A percentile compares a stretch with the other conserved stretches of the same genome.
Evolutionary conservation across 2,888 invertebrate species (phyloP).

Genomic region (Mesochorus sp.): DNA sequence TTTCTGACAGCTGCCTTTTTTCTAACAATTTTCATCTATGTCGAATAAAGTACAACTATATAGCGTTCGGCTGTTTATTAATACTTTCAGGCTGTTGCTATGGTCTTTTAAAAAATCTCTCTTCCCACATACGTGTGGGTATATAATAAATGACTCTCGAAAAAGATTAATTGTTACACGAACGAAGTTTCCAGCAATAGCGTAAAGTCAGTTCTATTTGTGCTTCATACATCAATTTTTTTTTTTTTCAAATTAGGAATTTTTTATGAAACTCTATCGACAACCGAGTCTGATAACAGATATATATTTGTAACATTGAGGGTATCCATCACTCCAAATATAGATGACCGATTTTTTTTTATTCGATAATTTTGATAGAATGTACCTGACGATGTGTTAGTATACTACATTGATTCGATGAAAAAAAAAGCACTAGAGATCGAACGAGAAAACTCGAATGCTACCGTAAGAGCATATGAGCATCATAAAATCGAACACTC

Average conservation of each 20-base stretch:
- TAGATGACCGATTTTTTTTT: too few relatives aligned
- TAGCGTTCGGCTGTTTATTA: too few relatives aligned
- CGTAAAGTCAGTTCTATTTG: constrained; percentile 9
- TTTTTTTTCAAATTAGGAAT: constrained; percentile 32
- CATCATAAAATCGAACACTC: constrained; percentile 44
- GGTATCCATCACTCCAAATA: too few relatives aligned
- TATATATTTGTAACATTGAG: background rate
- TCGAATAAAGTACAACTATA: too few relatives aligned
- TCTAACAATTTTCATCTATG: too few relatives aligned
- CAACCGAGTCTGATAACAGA: background rate
- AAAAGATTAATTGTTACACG: constrained; percentile 39
- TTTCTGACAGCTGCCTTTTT: too few relatives aligned
- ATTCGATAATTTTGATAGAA: too few relatives aligned
- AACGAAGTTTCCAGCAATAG: background rate
- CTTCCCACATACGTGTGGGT: too few relatives aligned
- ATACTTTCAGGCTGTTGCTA: too few relatives aligned
- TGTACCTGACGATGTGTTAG: too few relatives aligned
- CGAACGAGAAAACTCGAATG: constrained; percentile 28
- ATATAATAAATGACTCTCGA: constrained; percentile 11
- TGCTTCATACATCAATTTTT: constrained; percentile 46
- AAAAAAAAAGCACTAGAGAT: constrained; percentile 25
- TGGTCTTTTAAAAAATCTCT: too few relatives aligned
- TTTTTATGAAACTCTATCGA: constrained; percentile 30
- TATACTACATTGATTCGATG: background rate
- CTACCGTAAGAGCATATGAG: constrained; percentile 12